Evolutionary conservation across 2,888 invertebrate species (phyloP).

Genomic region (Theretra japonica): DNA sequence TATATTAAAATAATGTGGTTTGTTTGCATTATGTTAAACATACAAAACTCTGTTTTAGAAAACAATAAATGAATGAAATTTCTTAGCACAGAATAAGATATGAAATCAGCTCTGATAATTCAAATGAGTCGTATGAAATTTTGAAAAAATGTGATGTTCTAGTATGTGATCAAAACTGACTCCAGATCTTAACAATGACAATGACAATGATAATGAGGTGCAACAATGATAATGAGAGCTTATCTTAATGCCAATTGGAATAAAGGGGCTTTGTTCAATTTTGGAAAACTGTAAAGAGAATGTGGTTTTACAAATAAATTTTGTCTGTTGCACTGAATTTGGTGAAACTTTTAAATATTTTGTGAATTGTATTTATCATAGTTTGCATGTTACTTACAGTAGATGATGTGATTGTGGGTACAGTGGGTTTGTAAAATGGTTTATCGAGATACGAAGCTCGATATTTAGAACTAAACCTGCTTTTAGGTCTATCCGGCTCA

Average conservation of each 20-base stretch:
- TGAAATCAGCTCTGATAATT: constrained; percentile 25
- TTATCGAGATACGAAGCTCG: constrained; percentile 81
- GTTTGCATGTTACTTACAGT: constrained; percentile 74
- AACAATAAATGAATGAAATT: constrained; percentile 8
- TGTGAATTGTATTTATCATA: constrained; percentile 38
- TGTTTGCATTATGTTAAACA: constrained; percentile 15
- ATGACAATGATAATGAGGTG: constrained; percentile 40
- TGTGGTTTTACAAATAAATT: constrained; percentile 30
- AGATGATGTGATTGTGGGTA: constrained; percentile 84
- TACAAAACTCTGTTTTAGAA: not conserved
- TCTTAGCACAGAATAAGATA: constrained; percentile 1
- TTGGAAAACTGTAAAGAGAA: constrained; percentile 33
- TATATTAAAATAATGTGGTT: not conserved
- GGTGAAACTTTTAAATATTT: constrained; percentile 35
- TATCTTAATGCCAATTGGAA: constrained; percentile 71
- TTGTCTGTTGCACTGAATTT: constrained; percentile 42
- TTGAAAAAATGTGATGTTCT: not conserved
- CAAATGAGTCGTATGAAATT: not conserved
- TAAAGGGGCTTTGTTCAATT: constrained; percentile 78
- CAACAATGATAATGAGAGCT: constrained; percentile 40
- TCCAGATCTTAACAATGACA: constrained; percentile 35
- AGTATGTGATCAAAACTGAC: constrained; percentile 34
- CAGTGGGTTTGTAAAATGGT: constrained; percentile 86
- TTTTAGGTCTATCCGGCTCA: constrained; percentile 77
- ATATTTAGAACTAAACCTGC: constrained; percentile 86